These are phyloP conservation scores for Lamellibrachia satsuma DNA, from an alignment of 2,888 invertebrate genomes.

Conservation along the genomic window DNA sequence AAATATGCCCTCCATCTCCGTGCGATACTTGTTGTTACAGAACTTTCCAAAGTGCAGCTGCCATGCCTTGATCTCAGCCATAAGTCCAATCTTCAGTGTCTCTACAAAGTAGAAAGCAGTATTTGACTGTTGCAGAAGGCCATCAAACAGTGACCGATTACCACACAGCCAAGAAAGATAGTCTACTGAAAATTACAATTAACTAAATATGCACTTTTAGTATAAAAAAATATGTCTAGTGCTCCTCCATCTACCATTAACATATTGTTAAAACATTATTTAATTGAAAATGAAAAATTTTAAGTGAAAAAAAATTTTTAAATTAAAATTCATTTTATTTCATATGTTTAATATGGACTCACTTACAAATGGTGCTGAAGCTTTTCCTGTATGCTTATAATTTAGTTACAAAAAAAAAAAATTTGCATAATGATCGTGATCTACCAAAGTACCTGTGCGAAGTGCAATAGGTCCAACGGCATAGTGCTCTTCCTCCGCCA, in stretches of 20 bases:
- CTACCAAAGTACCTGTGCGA: slow-evolving; percentile 57
- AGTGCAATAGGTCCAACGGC: slow-evolving; percentile 65
- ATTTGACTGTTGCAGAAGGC: too few relatives aligned
- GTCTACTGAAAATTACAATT: too few relatives aligned
- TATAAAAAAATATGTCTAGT: too few relatives aligned
- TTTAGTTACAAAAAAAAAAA: not conserved
- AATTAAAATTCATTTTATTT: not conserved
- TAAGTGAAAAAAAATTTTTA: not conserved
- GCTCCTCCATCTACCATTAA: too few relatives aligned
- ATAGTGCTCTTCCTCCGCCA: slow-evolving; percentile 60
- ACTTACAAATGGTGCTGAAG: not conserved
- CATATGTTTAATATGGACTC: not conserved
- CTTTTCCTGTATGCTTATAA: not conserved
- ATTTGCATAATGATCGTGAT: not conserved
- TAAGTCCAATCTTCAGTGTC: slow-evolving; percentile 82
- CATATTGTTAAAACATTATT: too few relatives aligned
- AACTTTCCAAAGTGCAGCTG: slow-evolving; percentile 63
- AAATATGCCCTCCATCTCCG: slow-evolving; percentile 70
- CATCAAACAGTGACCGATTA: too few relatives aligned
- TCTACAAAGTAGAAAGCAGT: slow-evolving; percentile 58
- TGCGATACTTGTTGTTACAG: slow-evolving; percentile 64
- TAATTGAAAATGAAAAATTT: too few relatives aligned
- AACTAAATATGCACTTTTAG: too few relatives aligned
- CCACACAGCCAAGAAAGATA: too few relatives aligned
- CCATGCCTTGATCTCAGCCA: slow-evolving; percentile 71